Evolutionary conservation across 1,140 invertebrate species (phyloP).

Genomic region (Sminthurinus signatus): DNA sequence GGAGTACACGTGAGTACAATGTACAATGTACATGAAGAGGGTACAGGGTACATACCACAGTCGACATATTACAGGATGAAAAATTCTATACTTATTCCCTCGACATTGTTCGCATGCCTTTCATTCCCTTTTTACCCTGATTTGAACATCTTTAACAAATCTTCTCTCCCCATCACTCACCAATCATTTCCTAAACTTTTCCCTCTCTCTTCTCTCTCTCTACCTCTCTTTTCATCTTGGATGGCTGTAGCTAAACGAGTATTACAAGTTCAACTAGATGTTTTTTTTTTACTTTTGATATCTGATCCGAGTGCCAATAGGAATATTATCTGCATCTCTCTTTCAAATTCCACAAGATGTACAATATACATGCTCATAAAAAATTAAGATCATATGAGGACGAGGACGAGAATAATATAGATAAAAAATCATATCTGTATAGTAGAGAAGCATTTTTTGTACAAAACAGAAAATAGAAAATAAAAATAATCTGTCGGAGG

Average conservation of each 20-base stretch:
- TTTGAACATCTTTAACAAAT: slow-evolving; percentile 14
- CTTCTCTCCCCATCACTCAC: slow-evolving; percentile 10
- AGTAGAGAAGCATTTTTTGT: no score
- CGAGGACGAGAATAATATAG: no score
- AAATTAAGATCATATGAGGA: no score
- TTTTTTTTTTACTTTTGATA: not conserved
- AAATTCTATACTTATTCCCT: not conserved
- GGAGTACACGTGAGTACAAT: no score
- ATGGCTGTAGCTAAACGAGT: no score
- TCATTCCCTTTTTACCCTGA: not conserved
- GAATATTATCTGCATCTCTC: not conserved
- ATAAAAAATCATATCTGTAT: no score
- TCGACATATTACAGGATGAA: no score
- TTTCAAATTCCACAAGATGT: not conserved
- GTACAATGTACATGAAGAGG: not conserved
- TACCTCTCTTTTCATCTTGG: not conserved
- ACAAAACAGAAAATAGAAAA: no score
- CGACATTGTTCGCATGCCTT: slow-evolving; percentile 8
- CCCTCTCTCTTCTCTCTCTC: not conserved
- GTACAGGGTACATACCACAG: not conserved
- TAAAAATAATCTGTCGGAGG: no score
- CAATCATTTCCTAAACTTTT: slow-evolving; percentile 2
- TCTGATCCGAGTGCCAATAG: slow-evolving; percentile 1
- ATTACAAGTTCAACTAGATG: no score
- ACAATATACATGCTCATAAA: not conserved